These are phyloP conservation scores for Trissoscelio sp. DNA, from an alignment of 2,888 invertebrate genomes.

Conservation along the genomic window DNA sequence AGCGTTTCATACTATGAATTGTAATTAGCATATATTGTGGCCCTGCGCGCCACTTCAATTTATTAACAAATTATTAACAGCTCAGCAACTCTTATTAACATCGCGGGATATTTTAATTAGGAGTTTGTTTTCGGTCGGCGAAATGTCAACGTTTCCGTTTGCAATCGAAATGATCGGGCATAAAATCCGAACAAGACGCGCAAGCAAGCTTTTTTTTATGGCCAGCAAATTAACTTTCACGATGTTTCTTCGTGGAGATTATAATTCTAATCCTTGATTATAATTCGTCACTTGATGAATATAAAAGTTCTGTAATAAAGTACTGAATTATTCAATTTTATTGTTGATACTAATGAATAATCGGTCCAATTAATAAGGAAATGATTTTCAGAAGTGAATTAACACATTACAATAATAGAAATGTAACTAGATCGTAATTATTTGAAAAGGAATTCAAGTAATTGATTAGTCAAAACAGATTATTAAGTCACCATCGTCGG, in stretches of 20 bases:
- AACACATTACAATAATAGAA: no score
- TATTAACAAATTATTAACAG: conserved; percentile 48
- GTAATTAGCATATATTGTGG: conserved; percentile 53
- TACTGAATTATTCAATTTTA: conserved; percentile 14
- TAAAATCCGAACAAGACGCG: conserved; percentile 4
- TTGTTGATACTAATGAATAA: conserved; percentile 11
- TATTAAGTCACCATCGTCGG: no score
- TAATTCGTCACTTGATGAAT: background rate
- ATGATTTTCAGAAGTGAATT: no score
- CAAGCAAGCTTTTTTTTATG: conserved; percentile 4
- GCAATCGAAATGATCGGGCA: background rate
- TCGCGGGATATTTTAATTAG: conserved; percentile 33
- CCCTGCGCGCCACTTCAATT: conserved; percentile 30
- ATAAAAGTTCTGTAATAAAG: no score
- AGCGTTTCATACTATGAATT: conserved; percentile 53
- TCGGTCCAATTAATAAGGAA: conserved; percentile 22
- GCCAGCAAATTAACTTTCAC: conserved; percentile 6
- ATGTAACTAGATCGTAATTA: no score
- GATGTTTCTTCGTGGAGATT: conserved; percentile 1
- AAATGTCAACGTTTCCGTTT: conserved; percentile 33
- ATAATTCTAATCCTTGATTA: background rate
- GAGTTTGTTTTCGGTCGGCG: conserved; percentile 8
- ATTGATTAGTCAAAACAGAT: no score
- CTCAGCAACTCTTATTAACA: conserved; percentile 8
- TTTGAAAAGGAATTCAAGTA: no score